phyloP scores from a whole-genome alignment of 2,888 invertebrate species.

The Philaethria dido region DNA sequence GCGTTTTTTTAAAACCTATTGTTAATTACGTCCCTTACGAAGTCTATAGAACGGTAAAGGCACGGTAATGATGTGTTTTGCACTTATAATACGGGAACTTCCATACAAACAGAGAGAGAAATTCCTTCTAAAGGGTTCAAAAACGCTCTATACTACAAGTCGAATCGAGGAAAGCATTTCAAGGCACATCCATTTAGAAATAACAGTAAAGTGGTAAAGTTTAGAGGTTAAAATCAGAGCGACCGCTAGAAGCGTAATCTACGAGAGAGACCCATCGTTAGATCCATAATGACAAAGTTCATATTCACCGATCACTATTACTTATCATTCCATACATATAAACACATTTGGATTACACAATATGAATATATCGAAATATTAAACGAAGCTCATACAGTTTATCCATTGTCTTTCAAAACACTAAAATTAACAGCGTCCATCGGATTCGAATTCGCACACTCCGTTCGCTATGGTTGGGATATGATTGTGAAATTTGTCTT shows the following conservation, averaged over 20 bases:
- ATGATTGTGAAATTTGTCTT: slow-evolving; percentile 66
- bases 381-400: slow-evolving; percentile 73
- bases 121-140: slow-evolving; percentile 80
- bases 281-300: slow-evolving; percentile 49
- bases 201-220: slow-evolving; percentile 70
- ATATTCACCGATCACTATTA: slow-evolving; percentile 39
- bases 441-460: slow-evolving; percentile 60
- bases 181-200: slow-evolving; percentile 84
- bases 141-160: slow-evolving; percentile 80
- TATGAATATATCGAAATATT: slow-evolving; percentile 64
- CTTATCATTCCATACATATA: slow-evolving; percentile 41
- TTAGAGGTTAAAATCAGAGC: slow-evolving; percentile 62
- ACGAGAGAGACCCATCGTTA: slow-evolving; percentile 50
- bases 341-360: slow-evolving; percentile 48
- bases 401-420: slow-evolving; percentile 47
- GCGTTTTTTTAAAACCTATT: slow-evolving; percentile 73
- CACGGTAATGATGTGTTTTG: slow-evolving; percentile 84
- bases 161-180: slow-evolving; percentile 81
- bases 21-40: slow-evolving; percentile 83
- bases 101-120: slow-evolving; percentile 79
- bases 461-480: slow-evolving; percentile 68
- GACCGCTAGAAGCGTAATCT: slow-evolving; percentile 76
- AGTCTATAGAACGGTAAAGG: slow-evolving; percentile 84
- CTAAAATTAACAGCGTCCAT: slow-evolving; percentile 19
- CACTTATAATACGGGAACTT: slow-evolving; percentile 75